Conservation (phyloP, 2,113 vertebrate species). For the Rhizomys pruinosus region DNA sequence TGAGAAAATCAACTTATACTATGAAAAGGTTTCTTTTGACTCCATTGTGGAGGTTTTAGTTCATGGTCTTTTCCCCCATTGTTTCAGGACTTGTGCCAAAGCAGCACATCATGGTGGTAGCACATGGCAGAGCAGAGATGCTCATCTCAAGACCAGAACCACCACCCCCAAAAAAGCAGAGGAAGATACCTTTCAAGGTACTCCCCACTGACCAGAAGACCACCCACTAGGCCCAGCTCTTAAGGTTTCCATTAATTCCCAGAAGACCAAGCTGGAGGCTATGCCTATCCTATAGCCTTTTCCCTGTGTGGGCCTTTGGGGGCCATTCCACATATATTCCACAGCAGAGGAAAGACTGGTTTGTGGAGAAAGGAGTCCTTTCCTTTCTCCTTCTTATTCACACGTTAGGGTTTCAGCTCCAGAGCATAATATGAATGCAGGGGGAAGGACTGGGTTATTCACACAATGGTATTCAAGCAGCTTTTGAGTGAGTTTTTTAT, state of each 20-base stretch:
- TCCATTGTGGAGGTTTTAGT: background rate
- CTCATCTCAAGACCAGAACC: background rate
- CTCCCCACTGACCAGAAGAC: background rate
- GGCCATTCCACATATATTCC: background rate
- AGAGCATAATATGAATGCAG: background rate
- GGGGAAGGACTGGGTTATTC: background rate
- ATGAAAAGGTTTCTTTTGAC: background rate
- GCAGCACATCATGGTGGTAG: background rate
- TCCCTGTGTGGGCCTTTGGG: background rate
- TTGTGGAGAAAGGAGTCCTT: background rate
- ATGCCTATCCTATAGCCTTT: background rate
- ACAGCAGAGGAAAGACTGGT: background rate
- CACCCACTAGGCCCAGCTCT: background rate
- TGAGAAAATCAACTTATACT: background rate
- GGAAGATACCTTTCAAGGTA: too few species aligned
- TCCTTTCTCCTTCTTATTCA: background rate
- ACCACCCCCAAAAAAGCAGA: background rate
- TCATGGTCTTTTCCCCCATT: too few species aligned
- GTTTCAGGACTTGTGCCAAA: background rate
- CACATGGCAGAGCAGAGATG: background rate
- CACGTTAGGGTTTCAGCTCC: background rate
- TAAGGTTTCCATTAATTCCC: background rate
- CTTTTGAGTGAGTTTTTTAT: slow-evolving; percentile 3
- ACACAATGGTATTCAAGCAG: background rate
- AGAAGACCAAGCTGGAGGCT: background rate